phyloP scores from a whole-genome alignment of 92 coral and sea anemone genomes.

The Nematostella vectensis region DNA sequence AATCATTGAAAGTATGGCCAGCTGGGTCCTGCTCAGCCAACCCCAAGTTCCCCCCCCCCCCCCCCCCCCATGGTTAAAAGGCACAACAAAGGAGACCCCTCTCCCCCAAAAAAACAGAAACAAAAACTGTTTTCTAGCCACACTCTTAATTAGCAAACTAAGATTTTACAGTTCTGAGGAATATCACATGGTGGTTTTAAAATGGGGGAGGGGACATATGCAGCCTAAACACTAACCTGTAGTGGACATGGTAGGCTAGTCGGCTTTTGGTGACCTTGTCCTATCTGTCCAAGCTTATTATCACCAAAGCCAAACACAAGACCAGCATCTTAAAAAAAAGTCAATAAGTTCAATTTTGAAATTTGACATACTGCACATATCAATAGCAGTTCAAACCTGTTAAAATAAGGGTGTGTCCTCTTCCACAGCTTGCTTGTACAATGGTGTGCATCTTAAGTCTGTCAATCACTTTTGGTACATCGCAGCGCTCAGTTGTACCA shows the following conservation, averaged over 20 bases:
- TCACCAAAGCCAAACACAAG: slow-evolving; percentile 83
- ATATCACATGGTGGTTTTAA: too few relatives aligned
- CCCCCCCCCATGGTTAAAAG: neutral
- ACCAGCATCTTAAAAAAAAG: slow-evolving; percentile 55
- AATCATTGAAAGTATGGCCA: too few relatives aligned
- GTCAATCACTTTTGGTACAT: slow-evolving; percentile 57
- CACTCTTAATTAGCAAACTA: too few relatives aligned
- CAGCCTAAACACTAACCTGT: slow-evolving; percentile 49
- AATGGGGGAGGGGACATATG: too few relatives aligned
- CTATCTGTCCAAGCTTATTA: slow-evolving; percentile 70
- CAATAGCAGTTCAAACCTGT: too few relatives aligned
- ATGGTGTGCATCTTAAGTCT: slow-evolving; percentile 49
- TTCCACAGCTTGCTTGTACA: slow-evolving; percentile 76
- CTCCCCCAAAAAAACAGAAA: too few relatives aligned
- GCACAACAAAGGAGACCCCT: neutral
- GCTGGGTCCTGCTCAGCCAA: too few relatives aligned
- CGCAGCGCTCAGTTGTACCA: slow-evolving; percentile 60
- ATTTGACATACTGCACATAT: too few relatives aligned
- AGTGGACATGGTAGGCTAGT: slow-evolving; percentile 56
- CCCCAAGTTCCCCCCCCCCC: neutral
- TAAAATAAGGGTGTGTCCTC: slow-evolving; percentile 50
- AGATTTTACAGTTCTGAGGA: too few relatives aligned
- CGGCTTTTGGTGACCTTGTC: slow-evolving; percentile 81
- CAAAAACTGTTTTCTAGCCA: too few relatives aligned
- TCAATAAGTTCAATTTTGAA: neutral